Percentiles rank a stretch among this genome's conserved stretches.
Conservation (phyloP, 1,140 invertebrate species). For the Dendroctonus valens region DNA sequence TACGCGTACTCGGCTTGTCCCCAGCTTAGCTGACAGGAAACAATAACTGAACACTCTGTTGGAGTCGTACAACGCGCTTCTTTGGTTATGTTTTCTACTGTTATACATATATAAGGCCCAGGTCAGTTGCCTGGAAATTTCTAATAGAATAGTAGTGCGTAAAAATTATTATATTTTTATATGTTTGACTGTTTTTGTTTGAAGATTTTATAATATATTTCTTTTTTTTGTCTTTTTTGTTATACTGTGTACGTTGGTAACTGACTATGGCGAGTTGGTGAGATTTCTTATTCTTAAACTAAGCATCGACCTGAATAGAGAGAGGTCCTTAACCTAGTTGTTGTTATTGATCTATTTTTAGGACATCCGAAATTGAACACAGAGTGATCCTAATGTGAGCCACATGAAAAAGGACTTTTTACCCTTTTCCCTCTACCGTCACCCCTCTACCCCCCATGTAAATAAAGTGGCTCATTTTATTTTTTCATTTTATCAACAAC, state of each 20-base stretch:
- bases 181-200: constrained; percentile 42
- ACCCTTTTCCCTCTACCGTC: constrained; percentile 9
- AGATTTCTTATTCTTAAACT: constrained; percentile 42
- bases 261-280: constrained; percentile 42
- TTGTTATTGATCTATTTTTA: constrained; percentile 44
- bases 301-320: constrained; percentile 33
- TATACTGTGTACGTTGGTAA: constrained; percentile 36
- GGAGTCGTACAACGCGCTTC: constrained; percentile 31
- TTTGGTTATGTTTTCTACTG: constrained; percentile 23
- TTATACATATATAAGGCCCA: constrained; percentile 28
- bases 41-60: constrained; percentile 38
- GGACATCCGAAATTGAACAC: constrained; percentile 39
- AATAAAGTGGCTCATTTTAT: constrained; percentile 47
- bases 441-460: constrained; percentile 32
- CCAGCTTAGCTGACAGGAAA: constrained; percentile 35
- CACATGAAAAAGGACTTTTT: constrained; percentile 43
- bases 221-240: constrained; percentile 22
- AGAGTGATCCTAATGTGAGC: constrained; percentile 43
- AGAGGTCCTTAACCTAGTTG: constrained; percentile 35
- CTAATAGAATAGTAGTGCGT: constrained; percentile 8
- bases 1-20: constrained; percentile 35
- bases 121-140: constrained; percentile 41
- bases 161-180: constrained; percentile 44
- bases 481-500: constrained; percentile 52
- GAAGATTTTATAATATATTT: constrained; percentile 36